phyloP scores from a whole-genome alignment of 2,113 vertebrate species.

The Mugil cephalus region DNA sequence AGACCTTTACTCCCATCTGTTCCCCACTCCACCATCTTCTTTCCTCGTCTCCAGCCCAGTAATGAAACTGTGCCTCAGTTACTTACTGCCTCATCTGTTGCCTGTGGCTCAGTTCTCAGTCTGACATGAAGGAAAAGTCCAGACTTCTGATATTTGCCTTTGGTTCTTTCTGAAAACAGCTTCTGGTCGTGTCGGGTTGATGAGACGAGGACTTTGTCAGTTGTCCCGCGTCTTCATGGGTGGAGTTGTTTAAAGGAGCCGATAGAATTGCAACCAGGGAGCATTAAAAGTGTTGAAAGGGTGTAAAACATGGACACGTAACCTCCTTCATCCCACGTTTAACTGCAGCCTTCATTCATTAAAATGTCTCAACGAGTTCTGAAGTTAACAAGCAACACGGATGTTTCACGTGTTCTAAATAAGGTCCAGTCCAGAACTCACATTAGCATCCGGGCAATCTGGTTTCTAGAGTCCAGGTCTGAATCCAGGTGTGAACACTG shows the following conservation, averaged over 20 bases:
- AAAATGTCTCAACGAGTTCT: not conserved
- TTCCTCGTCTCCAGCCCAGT: conserved; percentile 16
- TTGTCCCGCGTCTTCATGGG: not conserved
- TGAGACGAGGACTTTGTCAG: too few species aligned
- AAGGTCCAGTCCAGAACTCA: too few species aligned
- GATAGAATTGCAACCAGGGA: not conserved
- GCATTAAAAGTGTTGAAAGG: conserved; percentile 8
- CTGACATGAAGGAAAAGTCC: conserved; percentile 5
- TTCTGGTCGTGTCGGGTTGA: too few species aligned
- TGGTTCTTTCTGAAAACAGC: conserved; percentile 2
- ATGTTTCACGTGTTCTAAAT: too few species aligned
- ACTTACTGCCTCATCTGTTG: conserved; percentile 50
- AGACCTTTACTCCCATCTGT: conserved; percentile 58
- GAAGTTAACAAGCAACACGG: not conserved
- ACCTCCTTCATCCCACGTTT: not conserved
- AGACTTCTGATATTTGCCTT: conserved; percentile 6
- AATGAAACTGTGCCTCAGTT: conserved; percentile 59
- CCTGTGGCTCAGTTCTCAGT: conserved; percentile 4
- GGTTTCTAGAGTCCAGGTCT: too few species aligned
- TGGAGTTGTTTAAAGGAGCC: not conserved
- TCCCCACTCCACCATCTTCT: conserved; percentile 29
- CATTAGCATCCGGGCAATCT: too few species aligned
- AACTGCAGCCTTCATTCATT: not conserved
- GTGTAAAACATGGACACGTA: not conserved
- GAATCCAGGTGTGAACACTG: too few species aligned